These are phyloP conservation scores for Diabrotica balteata DNA, from an alignment of 2,888 invertebrate genomes.

Conservation along the genomic window DNA sequence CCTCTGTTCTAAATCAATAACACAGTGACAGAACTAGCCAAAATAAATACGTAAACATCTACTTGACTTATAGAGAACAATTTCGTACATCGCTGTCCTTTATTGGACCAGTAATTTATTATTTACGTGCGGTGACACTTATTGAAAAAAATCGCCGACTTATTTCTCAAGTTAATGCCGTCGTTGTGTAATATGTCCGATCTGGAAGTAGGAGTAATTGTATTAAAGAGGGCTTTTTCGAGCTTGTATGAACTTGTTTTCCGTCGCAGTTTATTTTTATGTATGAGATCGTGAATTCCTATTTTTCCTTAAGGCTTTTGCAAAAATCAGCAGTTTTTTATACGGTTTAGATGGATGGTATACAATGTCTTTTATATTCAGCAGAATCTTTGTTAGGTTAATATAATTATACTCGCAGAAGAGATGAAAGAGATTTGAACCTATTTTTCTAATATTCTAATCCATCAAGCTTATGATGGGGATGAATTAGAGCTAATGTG, in stretches of 20 bases:
- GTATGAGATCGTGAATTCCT: constrained; percentile 14
- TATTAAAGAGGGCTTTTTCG: constrained; percentile 23
- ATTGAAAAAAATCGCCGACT: constrained; percentile 36
- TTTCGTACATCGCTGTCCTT: constrained; percentile 34
- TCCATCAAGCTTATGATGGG: too few relatives aligned
- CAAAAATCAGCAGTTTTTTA: too few relatives aligned
- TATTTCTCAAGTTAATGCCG: constrained; percentile 34
- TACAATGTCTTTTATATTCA: too few relatives aligned
- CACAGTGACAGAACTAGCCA: constrained; percentile 24
- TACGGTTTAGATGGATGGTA: too few relatives aligned
- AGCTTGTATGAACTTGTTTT: constrained; percentile 15
- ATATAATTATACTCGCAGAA: too few relatives aligned
- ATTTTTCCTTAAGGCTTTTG: too few relatives aligned
- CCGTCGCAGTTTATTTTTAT: constrained; percentile 21
- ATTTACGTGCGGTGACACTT: constrained; percentile 35
- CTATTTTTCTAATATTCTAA: too few relatives aligned
- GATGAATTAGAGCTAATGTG: too few relatives aligned
- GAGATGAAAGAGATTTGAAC: too few relatives aligned
- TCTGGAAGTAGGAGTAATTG: constrained; percentile 28
- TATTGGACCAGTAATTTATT: constrained; percentile 36
- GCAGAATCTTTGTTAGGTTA: too few relatives aligned
- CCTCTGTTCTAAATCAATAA: constrained; percentile 15
- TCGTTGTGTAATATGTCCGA: constrained; percentile 25
- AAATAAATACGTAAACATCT: constrained; percentile 37
- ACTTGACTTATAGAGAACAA: constrained; percentile 33